A percentile compares a stretch with the other conserved stretches of the same genome.
phyloP scores from a whole-genome alignment of 1,140 invertebrate genomes.

The Macrobrachium rosenbergii region DNA sequence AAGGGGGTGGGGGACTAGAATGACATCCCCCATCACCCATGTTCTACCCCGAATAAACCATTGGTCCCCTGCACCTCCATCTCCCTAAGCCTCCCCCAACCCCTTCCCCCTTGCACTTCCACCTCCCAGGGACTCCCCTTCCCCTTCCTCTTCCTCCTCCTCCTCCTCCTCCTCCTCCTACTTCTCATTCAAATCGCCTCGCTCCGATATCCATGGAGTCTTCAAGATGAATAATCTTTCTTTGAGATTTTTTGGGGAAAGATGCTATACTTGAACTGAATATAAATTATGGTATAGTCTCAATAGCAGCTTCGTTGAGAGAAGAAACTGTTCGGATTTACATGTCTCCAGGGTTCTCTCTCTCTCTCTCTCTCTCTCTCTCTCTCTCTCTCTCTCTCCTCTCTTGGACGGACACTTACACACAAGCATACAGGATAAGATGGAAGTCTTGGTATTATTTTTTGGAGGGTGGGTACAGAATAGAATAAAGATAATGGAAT shows the following conservation, averaged over 20 bases:
- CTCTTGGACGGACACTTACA: not conserved
- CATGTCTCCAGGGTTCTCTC: not conserved
- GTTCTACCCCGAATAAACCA: too few species aligned
- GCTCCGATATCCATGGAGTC: conserved; percentile 25
- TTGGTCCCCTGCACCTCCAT: too few species aligned
- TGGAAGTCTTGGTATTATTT: too few species aligned
- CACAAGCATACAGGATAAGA: not conserved
- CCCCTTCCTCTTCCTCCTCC: not conserved
- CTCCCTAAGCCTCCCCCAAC: too few species aligned
- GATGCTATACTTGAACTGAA: conserved; percentile 46
- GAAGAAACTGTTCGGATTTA: not conserved
- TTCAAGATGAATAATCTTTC: conserved; percentile 47
- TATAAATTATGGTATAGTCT: conserved; percentile 35
- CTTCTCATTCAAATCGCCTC: conserved; percentile 18
- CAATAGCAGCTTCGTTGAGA: conserved; percentile 27
- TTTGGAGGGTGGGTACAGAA: too few species aligned
- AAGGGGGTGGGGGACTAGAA: too few species aligned
- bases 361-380: not conserved
- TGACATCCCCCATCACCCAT: too few species aligned
- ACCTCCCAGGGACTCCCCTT: not conserved
- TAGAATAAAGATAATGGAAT: too few species aligned
- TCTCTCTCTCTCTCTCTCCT: not conserved
- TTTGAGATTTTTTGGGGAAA: conserved; percentile 34
- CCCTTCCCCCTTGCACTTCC: not conserved
- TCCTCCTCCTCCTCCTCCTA: not conserved